A percentile compares a stretch with the other conserved stretches of the same genome.
These are phyloP conservation scores for Rhaphigaster nebulosa DNA, from an alignment of 2,888 invertebrate genomes.

Conservation along the genomic window DNA sequence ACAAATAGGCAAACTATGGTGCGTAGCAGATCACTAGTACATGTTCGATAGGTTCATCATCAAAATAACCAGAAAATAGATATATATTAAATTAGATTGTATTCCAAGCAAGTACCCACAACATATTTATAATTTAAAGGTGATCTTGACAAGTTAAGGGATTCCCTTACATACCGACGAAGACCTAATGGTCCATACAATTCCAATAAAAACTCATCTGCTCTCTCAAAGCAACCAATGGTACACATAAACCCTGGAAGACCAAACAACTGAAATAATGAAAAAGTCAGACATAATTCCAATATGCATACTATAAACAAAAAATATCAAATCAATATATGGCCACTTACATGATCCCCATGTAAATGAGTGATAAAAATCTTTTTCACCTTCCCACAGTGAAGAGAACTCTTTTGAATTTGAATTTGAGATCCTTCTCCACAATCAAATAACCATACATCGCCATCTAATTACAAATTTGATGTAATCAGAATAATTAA, in stretches of 20 bases:
- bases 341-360: conserved; percentile 70
- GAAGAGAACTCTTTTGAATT: conserved; percentile 68
- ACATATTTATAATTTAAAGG: conserved; percentile 67
- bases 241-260: conserved; percentile 70
- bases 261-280: conserved; percentile 68
- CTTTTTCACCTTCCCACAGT: conserved; percentile 68
- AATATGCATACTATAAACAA: neutral
- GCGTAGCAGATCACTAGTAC: neutral
- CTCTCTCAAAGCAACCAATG: conserved; percentile 67
- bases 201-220: conserved; percentile 66
- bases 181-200: conserved; percentile 70
- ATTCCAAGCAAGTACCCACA: conserved; percentile 62
- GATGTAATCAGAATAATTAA: neutral
- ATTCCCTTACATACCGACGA: conserved; percentile 67
- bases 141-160: conserved; percentile 68
- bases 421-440: conserved; percentile 71
- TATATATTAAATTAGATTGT: neutral
- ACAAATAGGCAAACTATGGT: neutral
- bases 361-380: conserved; percentile 71
- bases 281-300: neutral
- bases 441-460: conserved; percentile 70
- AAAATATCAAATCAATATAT: neutral
- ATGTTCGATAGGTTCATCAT: neutral
- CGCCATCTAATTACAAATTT: conserved; percentile 67
- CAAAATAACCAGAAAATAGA: neutral